phyloP scores from a whole-genome alignment of 1,140 invertebrate genomes.

The Aphelenchoides fujianensis region DNA sequence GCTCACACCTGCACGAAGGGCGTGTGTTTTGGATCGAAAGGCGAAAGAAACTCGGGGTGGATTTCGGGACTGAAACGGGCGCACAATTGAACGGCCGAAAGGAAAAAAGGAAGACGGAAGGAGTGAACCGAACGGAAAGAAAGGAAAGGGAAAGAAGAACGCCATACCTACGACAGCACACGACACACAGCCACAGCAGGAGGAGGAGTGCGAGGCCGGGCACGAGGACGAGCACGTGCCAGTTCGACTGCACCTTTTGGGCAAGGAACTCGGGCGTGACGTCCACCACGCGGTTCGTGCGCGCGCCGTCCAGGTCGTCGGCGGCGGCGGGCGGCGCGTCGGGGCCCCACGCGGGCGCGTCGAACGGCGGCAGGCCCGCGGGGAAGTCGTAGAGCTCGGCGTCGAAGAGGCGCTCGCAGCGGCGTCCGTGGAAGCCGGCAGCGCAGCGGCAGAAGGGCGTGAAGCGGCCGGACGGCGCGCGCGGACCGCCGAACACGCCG shows the following conservation, averaged over 20 bases:
- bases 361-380: not conserved
- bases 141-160: not conserved
- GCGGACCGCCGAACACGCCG: not conserved
- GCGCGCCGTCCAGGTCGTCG: not conserved
- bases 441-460: slow-evolving; percentile 22
- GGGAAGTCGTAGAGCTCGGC: slow-evolving; percentile 33
- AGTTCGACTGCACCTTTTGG: not conserved
- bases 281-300: no score
- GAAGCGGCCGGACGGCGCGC: not conserved
- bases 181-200: not conserved
- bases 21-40: no score
- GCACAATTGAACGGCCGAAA: no score
- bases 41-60: no score
- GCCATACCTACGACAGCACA: not conserved
- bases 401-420: slow-evolving; percentile 33
- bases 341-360: not conserved
- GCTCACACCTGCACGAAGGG: no score
- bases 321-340: not conserved
- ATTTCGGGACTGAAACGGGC: no score
- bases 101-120: no score
- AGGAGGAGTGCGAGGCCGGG: not conserved
- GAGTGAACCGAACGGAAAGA: slow-evolving; percentile 5
- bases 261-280: not conserved
- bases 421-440: slow-evolving; percentile 29
- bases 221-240: not conserved